These are phyloP conservation scores for Apodemus agrarius DNA, from an alignment of 2,797 vertebrate species.

Conservation along the genomic window DNA sequence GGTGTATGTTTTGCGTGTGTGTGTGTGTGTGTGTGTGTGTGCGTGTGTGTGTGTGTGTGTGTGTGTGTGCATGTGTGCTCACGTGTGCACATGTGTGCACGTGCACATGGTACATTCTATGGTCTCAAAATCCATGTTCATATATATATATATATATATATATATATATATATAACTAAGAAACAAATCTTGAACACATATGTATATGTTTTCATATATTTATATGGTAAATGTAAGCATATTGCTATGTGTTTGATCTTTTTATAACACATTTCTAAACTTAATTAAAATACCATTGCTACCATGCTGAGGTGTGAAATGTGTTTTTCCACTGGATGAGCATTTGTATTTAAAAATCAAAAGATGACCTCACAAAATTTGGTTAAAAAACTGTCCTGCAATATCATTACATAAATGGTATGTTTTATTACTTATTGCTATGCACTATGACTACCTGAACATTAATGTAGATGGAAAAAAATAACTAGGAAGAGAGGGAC, in stretches of 20 bases:
- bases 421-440: background rate
- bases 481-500: fast-evolving
- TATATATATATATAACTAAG: background rate
- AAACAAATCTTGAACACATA: background rate
- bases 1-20: no score
- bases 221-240: background rate
- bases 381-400: background rate
- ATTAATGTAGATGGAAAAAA: background rate
- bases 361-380: background rate
- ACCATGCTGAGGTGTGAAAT: background rate
- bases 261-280: background rate
- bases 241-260: background rate
- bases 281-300: background rate
- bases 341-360: background rate
- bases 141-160: background rate
- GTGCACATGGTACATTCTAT: background rate
- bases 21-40: background rate
- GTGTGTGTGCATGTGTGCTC: background rate
- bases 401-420: background rate
- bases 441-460: background rate
- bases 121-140: background rate
- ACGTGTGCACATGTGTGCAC: background rate
- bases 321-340: background rate
- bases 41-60: background rate
- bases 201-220: background rate